phyloP scores from a whole-genome alignment of 2,113 vertebrate genomes.

The Pycnonotus jocosus region DNA sequence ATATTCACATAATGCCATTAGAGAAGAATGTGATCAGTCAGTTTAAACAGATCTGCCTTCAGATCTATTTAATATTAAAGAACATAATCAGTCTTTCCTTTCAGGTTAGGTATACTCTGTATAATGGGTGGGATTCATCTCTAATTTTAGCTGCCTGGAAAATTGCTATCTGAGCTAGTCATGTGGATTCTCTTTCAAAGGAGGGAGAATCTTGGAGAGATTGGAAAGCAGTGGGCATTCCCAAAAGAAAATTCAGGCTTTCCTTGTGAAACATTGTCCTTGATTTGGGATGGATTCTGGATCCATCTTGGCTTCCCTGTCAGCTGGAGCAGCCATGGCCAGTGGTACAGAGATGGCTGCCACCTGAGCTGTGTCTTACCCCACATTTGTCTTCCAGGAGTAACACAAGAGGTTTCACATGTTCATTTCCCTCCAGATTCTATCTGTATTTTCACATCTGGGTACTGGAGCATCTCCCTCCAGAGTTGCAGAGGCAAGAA shows the following conservation, averaged over 20 bases:
- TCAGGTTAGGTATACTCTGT: neutral
- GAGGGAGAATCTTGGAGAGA: neutral
- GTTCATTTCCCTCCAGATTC: neutral
- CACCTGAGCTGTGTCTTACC: neutral
- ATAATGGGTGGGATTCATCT: neutral
- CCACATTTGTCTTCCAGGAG: neutral
- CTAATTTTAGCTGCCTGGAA: constrained; percentile 28
- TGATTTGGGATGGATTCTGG: neutral
- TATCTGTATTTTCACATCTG: neutral
- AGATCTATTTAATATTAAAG: neutral
- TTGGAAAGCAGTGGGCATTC: neutral
- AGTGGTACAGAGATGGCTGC: neutral
- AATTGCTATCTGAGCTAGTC: neutral
- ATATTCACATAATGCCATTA: neutral
- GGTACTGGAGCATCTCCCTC: neutral
- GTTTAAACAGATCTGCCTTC: constrained; percentile 23
- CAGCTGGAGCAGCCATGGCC: neutral
- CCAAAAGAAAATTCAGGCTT: neutral
- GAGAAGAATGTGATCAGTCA: neutral
- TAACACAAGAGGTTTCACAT: neutral
- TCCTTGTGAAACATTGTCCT: neutral
- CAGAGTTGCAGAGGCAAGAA: neutral
- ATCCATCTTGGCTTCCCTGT: neutral
- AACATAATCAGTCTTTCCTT: neutral
- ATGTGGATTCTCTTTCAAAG: neutral